These are phyloP conservation scores for Oligia strigilis DNA, from an alignment of 2,888 invertebrate species.

Conservation along the genomic window DNA sequence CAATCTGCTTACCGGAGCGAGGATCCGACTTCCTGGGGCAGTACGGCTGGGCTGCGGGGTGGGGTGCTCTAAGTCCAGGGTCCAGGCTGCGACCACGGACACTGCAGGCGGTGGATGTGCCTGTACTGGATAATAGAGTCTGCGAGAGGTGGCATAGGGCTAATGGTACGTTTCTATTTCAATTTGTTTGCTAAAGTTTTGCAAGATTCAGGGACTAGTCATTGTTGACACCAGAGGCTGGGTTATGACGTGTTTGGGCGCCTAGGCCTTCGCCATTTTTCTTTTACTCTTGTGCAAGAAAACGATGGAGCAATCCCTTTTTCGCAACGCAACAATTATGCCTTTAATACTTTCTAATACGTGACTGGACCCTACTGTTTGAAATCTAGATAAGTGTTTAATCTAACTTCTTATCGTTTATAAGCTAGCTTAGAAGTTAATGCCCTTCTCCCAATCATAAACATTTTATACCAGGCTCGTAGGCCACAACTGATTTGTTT, in stretches of 20 bases:
- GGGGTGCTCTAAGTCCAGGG: constrained; percentile 96
- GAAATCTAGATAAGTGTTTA: background rate
- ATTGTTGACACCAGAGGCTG: background rate
- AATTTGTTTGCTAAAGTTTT: background rate
- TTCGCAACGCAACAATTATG: background rate
- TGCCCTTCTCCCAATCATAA: no score
- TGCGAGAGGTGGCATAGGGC: constrained; percentile 92
- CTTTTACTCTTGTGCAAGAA: background rate
- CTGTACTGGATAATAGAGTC: constrained; percentile 96
- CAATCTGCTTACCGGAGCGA: constrained; percentile 97
- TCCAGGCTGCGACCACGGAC: constrained; percentile 97
- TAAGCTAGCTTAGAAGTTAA: no score
- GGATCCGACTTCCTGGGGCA: constrained; percentile 97
- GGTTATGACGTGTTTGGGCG: background rate
- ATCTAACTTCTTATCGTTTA: background rate
- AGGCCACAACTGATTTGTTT: no score
- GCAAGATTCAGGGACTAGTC: background rate
- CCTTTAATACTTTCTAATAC: background rate
- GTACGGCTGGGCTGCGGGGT: constrained; percentile 97
- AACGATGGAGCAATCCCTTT: background rate
- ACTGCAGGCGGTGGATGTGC: constrained; percentile 97
- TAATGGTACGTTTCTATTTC: constrained; percentile 83
- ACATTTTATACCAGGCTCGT: no score
- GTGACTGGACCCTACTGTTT: background rate
- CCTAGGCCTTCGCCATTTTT: no score